Evolutionary conservation across 2,113 vertebrate genomes (phyloP).

Genomic region (Proteles cristata): DNA sequence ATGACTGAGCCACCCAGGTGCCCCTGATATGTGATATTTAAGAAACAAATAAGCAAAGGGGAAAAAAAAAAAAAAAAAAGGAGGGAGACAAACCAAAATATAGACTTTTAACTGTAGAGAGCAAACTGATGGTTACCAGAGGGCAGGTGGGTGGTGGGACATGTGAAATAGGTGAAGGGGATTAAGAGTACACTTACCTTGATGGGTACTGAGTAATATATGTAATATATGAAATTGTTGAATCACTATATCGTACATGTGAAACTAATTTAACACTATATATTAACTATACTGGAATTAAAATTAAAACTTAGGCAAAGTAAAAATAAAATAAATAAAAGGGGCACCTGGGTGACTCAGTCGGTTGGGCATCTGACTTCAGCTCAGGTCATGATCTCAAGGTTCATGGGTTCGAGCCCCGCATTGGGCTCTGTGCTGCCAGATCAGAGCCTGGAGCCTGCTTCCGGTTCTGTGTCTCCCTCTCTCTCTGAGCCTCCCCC

Average conservation of each 20-base stretch:
- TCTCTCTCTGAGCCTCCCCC: too few species aligned
- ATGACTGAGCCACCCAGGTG: too few species aligned
- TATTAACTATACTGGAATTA: neutral
- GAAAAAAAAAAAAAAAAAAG: too few species aligned
- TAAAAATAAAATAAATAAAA: neutral
- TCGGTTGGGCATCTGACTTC: too few species aligned
- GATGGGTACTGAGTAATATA: neutral
- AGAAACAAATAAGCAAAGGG: neutral
- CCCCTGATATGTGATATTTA: neutral
- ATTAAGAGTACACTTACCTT: neutral
- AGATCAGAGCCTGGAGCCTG: too few species aligned
- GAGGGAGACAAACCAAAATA: neutral
- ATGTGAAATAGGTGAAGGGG: neutral
- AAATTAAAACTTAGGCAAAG: neutral
- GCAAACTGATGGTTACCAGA: neutral
- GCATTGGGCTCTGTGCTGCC: too few species aligned
- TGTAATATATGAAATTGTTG: neutral
- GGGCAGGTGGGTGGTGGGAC: neutral
- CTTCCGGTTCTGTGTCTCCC: too few species aligned
- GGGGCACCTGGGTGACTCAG: too few species aligned
- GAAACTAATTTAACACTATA: neutral
- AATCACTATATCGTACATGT: neutral
- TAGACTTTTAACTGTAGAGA: neutral
- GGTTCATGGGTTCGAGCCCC: too few species aligned
- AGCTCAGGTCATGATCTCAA: too few species aligned